Base-by-base conservation (phyloP, 2,888 invertebrate species). In the Congeria kusceri region DNA sequence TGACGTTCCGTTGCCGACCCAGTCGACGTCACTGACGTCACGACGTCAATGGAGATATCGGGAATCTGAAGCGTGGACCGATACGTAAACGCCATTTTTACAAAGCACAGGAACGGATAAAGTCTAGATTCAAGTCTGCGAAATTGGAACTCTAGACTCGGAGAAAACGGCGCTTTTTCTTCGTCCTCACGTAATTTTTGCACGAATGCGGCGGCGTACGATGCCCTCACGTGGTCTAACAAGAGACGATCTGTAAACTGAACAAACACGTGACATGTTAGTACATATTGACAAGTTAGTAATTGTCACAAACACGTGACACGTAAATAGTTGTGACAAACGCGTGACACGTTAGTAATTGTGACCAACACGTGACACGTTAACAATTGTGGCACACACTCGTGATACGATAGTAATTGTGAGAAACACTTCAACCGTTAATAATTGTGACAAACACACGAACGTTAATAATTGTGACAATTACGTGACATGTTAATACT, bases 31-130 rank as follows among this genome's bases (percentile, higher is more conserved):
- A 63, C 64, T 25, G 64, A 39, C 5, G 11, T 25, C 11, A 53
- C 4, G 61, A 80, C 76, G 44, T 59, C 73, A 32, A 64, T 69
- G 13, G 53, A 68, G 25, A 80, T 69, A 28, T 65, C 27, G 15
- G 74, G 53, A 13, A 70, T 5, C 4, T 28, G 25, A 5, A 23
- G 5, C 15, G 7, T 39, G 9, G 23, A 46, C 5, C 68, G 62
- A 46, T 53, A 44, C 3, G 23, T 13, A 32, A 80, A 32, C 2
- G 80, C 75, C 39, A 66, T 59, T 28, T 76, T 61, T 9, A 80
- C 25, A 15, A 63, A 67, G 32, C 80, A 80, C 25, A 80, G 49
- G 5, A 75, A 72, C 7, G 75, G 59, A 32, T 80, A 80, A 5
- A 80, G 29, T 18, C 72, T n/a, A 5, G 80, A 57, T 59, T 80